Conservation (phyloP, 2,888 invertebrate species). For the Cosmia trapezina region DNA sequence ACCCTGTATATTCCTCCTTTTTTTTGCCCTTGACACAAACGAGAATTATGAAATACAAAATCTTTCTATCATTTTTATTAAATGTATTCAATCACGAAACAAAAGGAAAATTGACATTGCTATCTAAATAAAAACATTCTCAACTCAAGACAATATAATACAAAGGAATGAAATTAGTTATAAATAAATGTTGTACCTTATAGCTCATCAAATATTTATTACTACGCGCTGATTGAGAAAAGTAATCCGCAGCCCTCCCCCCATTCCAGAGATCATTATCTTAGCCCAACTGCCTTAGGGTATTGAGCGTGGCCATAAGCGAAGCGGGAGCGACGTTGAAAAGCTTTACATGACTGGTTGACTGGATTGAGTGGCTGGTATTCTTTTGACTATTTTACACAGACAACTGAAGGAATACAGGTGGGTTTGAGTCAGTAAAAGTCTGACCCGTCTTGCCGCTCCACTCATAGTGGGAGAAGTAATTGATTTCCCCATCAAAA, state of each 20-base stretch:
- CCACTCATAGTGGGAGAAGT: no score
- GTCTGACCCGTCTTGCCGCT: no score
- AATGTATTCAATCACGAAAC: not conserved
- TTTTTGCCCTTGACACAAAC: no score
- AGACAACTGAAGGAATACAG: no score
- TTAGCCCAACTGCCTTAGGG: constrained; percentile 62
- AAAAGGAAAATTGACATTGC: not conserved
- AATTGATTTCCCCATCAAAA: no score
- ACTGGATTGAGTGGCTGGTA: no score
- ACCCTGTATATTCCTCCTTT: no score
- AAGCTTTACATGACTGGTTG: no score
- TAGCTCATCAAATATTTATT: constrained; percentile 81
- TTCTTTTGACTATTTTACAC: not conserved
- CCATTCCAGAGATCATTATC: constrained; percentile 77
- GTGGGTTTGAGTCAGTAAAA: no score
- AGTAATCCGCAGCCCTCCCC: constrained; percentile 74
- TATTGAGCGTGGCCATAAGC: constrained; percentile 20
- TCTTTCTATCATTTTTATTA: not conserved
- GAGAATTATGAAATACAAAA: no score
- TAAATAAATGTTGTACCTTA: constrained; percentile 64
- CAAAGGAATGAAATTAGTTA: constrained; percentile 58
- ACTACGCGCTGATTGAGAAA: constrained; percentile 78
- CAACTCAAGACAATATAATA: constrained; percentile 23
- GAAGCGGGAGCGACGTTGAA: constrained; percentile 30
- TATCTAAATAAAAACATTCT: not conserved